Evolutionary conservation across 2,888 invertebrate genomes (phyloP), one percentile per base, ranked within the genome.

Genomic region (Pilophorus perplexus): DNA sequence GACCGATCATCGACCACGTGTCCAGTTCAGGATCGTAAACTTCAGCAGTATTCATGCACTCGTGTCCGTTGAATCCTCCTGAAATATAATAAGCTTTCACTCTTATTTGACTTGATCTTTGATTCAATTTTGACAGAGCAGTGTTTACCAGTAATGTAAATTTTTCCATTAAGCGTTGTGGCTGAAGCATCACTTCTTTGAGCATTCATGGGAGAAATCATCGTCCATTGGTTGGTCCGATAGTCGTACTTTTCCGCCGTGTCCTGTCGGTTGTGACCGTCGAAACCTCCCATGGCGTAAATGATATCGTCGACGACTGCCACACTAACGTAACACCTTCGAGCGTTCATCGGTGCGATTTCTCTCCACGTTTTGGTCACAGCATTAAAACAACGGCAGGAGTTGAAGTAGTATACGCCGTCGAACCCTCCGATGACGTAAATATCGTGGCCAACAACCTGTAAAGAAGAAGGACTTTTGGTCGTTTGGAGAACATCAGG

Each of bases 341-440:
- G 84, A 10, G 86, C 86, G 74, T 94, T 91, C 95, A 95, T 93
- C 18, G 94, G 93, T 8, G 92, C 82, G 3, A 83, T 84, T 80
- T 94, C 93, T 52, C 85, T 84, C 95, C 95, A 96, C 27, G 77
- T 79, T 78, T 92, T 93, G 1, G 81, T 83, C 2, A 89, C 87
- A 0, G 93, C 91, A 75, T 94, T 88, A 77, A 93, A 95, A 73
- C 90, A 89, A 6, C 91, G 84, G 72, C 90, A 90, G 5, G 89
- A 89, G 78, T 90, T 91, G 76, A 91, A 92, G 75, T 90, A 90
- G 73, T 88, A 87, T 79, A 85, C 83, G n/a, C 93, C 94, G 74
- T 95, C 91, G 75, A 93, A 95, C 3, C 95, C 95, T 0, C 96
- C 95, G 71, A 95, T 88, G 3, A 93, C 87, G 77, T 89, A 94